Conservation (phyloP, 2,797 vertebrate genomes). For the Acanthis flammea region DNA sequence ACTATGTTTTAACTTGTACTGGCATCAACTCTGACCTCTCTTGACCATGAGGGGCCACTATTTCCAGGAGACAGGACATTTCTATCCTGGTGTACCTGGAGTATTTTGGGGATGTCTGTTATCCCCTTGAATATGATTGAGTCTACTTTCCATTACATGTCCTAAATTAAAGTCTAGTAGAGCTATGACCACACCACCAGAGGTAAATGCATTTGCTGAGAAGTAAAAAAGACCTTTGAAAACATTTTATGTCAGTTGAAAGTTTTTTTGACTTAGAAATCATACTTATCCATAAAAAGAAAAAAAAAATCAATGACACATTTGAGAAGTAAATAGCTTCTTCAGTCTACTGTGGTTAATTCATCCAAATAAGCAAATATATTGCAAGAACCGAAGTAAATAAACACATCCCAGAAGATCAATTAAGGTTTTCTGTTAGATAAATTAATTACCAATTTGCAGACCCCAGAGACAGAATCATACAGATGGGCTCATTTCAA, state of each 20-base stretch:
- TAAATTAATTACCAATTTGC: neutral
- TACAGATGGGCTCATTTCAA: neutral
- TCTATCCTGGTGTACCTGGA: neutral
- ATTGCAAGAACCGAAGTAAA: neutral
- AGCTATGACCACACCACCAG: neutral
- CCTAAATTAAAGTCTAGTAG: neutral
- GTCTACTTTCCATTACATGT: neutral
- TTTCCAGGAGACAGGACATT: neutral
- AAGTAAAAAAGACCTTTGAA: neutral
- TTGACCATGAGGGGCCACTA: neutral
- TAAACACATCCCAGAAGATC: neutral
- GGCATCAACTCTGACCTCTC: neutral
- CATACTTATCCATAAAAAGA: neutral
- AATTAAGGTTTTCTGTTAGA: neutral
- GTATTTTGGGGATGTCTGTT: neutral
- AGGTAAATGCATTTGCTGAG: neutral
- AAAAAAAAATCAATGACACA: neutral
- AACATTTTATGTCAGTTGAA: neutral
- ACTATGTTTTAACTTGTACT: neutral
- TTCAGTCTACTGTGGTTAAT: neutral
- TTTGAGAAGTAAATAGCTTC: neutral
- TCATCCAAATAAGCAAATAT: neutral
- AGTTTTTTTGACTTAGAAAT: neutral
- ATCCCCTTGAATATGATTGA: neutral
- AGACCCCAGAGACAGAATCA: neutral